Base-by-base conservation (phyloP, 1,140 invertebrate species). In the Globodera rostochiensis region DNA sequence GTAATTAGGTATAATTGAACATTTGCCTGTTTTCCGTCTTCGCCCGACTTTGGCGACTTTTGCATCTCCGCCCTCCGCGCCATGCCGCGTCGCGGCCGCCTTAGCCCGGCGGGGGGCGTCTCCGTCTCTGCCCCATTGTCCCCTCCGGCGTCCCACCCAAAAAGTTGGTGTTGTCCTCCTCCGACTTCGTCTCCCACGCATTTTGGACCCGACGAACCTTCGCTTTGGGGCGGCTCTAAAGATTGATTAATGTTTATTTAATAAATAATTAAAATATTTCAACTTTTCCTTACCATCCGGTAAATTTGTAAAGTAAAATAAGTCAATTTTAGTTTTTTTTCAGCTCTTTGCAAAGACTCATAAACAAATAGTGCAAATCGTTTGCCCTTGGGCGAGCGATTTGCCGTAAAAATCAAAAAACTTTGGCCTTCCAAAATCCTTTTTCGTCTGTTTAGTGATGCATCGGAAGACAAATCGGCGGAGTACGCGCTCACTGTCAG, bases 391-490 rank as follows among this genome's bases (percentile, higher is more conserved):
- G 25, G 25, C 25, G 25, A 25, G 25, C 25, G 25, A 25, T 25
- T 25, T 25, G 25, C 25, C 25, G 25, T 25, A 1, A 45, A 19
- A 5, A 11, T 13, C 57, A 69, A 60, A 19, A 64, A 64, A 64
- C 6, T 19, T 19, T 64, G 13, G 57, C 57, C 57, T 64, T 19
- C 57, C 57, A 64, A 64, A 64, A 64, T 64, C 19, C 57, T 64
- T 53, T 53, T 53, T 73, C 69, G 57, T 64, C 45, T 53, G 11
- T 67, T 60, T 11, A 66, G 64, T 50, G 73, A 76, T 21, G 80
- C 53, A 57, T 81, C 80, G 6, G 80, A 81, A n/a, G 80, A 81
- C 64, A 81, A 74, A 81, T 81, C 80, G 50, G 80, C 74, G 19
- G 80, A 81, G 67, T 81, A 81, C 21, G 74, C 50, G 57, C 80